These are phyloP conservation scores for Ursus arctos DNA, from an alignment of 2,113 vertebrate species.

Conservation along the genomic window DNA sequence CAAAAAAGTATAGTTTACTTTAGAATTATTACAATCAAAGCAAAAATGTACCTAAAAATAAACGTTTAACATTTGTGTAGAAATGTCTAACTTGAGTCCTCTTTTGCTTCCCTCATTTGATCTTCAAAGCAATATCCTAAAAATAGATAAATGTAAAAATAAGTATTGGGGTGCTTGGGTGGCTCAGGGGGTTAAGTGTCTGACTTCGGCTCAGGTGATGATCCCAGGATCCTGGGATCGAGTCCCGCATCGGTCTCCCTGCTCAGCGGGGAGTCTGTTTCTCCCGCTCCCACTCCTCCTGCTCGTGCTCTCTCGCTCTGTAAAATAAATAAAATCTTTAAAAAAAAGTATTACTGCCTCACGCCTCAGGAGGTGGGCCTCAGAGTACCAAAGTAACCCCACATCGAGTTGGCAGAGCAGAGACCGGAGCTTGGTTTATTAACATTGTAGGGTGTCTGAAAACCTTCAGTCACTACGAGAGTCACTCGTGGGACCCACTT, in stretches of 20 bases:
- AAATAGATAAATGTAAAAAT: background rate
- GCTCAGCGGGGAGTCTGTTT: too few relatives aligned
- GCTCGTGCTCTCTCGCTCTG: too few relatives aligned
- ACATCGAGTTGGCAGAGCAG: background rate
- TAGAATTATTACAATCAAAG: background rate
- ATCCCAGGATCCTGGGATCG: too few relatives aligned
- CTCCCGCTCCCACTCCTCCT: too few relatives aligned
- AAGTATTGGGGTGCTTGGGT: background rate
- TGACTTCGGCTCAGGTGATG: too few relatives aligned
- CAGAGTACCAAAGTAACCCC: background rate
- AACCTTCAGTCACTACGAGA: background rate
- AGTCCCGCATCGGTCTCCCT: too few relatives aligned
- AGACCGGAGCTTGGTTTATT: background rate
- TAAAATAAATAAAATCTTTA: too few relatives aligned
- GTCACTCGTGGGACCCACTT: background rate
- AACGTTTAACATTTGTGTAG: background rate
- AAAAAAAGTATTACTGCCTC: background rate
- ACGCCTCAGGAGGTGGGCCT: background rate
- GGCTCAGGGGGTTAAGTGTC: too few relatives aligned
- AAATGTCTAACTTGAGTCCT: background rate
- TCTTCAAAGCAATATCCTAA: background rate
- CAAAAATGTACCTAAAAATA: background rate
- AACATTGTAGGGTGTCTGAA: background rate
- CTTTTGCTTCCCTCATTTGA: background rate
- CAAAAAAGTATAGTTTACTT: background rate